Evolutionary conservation across 2,888 invertebrate genomes (phyloP).

Genomic region (Phytoseiulus persimilis): DNA sequence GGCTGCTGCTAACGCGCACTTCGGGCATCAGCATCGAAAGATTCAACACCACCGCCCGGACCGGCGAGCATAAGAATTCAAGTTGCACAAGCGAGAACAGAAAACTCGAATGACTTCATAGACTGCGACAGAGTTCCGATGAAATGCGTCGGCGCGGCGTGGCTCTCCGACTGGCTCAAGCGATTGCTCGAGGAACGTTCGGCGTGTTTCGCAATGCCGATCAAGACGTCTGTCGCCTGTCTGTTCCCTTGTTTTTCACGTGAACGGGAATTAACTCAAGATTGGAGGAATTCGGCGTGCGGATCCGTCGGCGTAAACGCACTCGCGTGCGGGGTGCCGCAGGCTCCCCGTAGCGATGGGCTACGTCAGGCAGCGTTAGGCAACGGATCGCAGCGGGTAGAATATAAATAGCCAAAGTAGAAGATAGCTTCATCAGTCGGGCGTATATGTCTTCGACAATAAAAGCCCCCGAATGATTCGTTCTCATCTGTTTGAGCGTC

Average conservation of each 20-base stretch:
- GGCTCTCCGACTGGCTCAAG: background rate
- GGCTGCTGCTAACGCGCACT: too few relatives aligned
- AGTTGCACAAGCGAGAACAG: slow-evolving; percentile 5
- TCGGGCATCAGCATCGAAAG: background rate
- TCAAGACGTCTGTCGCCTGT: background rate
- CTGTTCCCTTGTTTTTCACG: background rate
- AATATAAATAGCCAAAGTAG: background rate
- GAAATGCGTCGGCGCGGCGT: background rate
- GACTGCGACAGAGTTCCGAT: background rate
- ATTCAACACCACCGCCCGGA: background rate
- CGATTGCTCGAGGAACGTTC: background rate
- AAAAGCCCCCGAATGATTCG: background rate
- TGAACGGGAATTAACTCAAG: background rate
- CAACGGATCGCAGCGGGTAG: background rate
- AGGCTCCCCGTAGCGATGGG: background rate
- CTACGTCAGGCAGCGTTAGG: background rate
- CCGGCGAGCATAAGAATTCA: background rate
- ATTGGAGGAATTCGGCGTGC: background rate
- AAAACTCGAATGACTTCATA: background rate
- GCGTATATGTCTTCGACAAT: background rate
- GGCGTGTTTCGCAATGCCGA: background rate
- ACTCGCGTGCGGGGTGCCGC: background rate
- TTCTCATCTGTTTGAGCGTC: background rate
- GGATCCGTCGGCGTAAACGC: background rate
- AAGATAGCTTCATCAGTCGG: background rate